Percentiles rank a stretch among this genome's conserved stretches.
These are phyloP conservation scores for Rhinophrynus dorsalis DNA, from an alignment of 2,797 vertebrate species.

Conservation along the genomic window DNA sequence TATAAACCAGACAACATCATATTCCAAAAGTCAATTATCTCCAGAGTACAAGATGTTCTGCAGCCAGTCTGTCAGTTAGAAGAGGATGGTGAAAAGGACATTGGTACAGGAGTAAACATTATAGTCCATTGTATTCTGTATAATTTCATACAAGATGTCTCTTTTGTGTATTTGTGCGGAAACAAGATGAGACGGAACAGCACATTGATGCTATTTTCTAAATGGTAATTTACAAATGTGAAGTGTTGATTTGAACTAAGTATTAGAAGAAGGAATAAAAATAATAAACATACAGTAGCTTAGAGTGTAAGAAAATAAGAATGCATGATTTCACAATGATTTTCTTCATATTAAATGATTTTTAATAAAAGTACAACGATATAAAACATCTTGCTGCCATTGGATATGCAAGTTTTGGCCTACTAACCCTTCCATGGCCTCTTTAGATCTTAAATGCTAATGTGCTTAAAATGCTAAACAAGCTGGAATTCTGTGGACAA, in stretches of 20 bases:
- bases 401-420: no score
- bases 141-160: constrained; percentile 62
- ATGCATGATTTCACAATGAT: constrained; percentile 57
- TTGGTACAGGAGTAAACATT: constrained; percentile 62
- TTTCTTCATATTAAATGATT: background rate
- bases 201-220: constrained; percentile 63
- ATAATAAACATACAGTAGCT: constrained; percentile 35
- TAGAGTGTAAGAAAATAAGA: constrained; percentile 61
- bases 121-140: constrained; percentile 63
- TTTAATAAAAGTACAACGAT: no score
- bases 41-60: constrained; percentile 72
- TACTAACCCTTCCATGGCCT: no score
- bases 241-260: constrained; percentile 29
- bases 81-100: constrained; percentile 65
- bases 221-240: constrained; percentile 63
- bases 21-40: constrained; percentile 75
- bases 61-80: constrained; percentile 63
- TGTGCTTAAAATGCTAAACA: no score
- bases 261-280: constrained; percentile 62
- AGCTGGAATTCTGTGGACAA: no score
- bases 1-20: constrained; percentile 74
- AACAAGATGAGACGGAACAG: constrained; percentile 55
- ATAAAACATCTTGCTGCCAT: no score
- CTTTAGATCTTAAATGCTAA: no score
- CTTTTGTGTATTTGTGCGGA: constrained; percentile 47